phyloP scores from a whole-genome alignment of 2,113 vertebrate genomes.

The Cichladusa arquata region DNA sequence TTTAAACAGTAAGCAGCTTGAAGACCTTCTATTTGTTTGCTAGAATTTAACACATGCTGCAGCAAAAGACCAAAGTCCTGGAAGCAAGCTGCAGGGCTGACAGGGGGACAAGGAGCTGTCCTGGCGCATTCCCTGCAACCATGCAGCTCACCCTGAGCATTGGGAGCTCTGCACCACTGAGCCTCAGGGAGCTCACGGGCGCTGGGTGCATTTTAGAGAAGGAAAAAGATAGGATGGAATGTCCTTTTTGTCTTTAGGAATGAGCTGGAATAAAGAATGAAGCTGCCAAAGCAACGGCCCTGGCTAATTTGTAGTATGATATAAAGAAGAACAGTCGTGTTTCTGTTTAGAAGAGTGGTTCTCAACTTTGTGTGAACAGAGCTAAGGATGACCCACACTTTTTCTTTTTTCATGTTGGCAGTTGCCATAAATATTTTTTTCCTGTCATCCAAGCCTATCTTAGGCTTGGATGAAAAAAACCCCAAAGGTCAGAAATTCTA shows the following conservation, averaged over 20 bases:
- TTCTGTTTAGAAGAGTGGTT: background rate
- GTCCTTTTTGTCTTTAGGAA: background rate
- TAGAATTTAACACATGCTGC: constrained; percentile 1
- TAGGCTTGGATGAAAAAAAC: background rate
- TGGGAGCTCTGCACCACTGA: background rate
- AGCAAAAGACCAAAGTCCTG: constrained; percentile 16
- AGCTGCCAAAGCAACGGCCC: background rate
- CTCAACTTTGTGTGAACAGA: background rate
- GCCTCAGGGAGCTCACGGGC: background rate
- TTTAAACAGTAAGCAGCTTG: constrained; percentile 21
- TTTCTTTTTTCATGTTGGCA: background rate
- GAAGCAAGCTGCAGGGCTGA: constrained; percentile 32
- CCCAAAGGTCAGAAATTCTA: background rate
- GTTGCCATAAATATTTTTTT: background rate
- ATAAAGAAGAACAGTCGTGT: background rate
- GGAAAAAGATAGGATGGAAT: background rate
- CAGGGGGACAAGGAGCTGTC: background rate
- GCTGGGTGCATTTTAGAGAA: background rate
- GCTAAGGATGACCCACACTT: background rate
- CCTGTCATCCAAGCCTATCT: background rate
- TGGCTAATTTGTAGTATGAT: background rate
- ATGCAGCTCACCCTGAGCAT: background rate
- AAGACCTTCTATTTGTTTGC: constrained; percentile 36
- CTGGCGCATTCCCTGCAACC: background rate
- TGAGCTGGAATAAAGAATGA: background rate